A percentile compares a stretch with the other conserved stretches of the same genome.
Evolutionary conservation across 2,888 invertebrate species (phyloP).

Genomic region (Thecocarcelia acutangulata): DNA sequence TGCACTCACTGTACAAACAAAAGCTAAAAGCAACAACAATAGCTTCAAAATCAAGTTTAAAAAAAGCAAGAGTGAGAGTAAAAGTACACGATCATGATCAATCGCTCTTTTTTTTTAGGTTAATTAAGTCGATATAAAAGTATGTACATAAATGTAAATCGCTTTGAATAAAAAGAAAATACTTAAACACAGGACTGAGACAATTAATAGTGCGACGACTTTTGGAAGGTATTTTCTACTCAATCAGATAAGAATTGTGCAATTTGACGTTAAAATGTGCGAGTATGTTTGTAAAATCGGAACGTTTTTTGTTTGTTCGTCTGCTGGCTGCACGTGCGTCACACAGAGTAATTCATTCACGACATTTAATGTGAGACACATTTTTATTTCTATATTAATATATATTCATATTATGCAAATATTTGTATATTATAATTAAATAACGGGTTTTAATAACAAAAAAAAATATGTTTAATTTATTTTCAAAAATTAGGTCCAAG

Average conservation of each 20-base stretch:
- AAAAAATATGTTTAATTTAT: neutral
- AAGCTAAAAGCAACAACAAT: neutral
- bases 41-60: constrained; percentile 28
- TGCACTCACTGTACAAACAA: neutral
- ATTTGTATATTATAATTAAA: too few relatives aligned
- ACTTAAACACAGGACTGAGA: neutral
- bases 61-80: constrained; percentile 19
- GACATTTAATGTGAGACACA: too few relatives aligned
- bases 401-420: too few relatives aligned
- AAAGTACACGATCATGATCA: constrained; percentile 11
- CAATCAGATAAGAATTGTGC: neutral
- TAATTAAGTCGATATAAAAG: constrained; percentile 2
- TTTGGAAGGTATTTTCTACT: neutral
- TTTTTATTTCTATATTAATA: too few relatives aligned
- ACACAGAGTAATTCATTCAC: too few relatives aligned
- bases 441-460: too few relatives aligned
- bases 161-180: neutral
- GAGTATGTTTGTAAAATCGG: too few relatives aligned
- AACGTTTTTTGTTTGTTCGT: too few relatives aligned
- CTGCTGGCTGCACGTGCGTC: too few relatives aligned
- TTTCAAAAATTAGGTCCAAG: neutral
- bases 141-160: too few relatives aligned
- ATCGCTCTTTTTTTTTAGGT: neutral
- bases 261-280: neutral
- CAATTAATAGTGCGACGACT: neutral